Base-by-base conservation (phyloP, 2,888 invertebrate species). In the Melipona bicolor region DNA sequence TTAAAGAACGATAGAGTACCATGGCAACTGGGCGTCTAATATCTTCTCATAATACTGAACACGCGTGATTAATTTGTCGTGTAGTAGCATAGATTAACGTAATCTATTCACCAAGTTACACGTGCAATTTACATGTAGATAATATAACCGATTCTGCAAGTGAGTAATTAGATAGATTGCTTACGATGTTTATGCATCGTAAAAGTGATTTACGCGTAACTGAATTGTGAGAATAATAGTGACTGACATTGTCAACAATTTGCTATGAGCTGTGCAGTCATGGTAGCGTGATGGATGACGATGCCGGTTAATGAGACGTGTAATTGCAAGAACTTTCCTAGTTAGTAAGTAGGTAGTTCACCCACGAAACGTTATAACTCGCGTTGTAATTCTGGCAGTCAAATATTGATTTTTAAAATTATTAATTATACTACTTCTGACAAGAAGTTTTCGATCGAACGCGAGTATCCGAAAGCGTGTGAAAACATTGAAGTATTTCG, bases 21-120 rank as follows among this genome's bases (percentile, higher is more conserved):
- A 17, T 9, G 27, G 27, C 9, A 32, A 32, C 19, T 11, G 19
- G 2, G 4, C 36, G 32, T 36, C 21, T 36, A 36, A 36, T 21
- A 64, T 64, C 11, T 36, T 64, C 13, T 11, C 27, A 4, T 64
- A 27, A 36, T 5, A 6, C 13, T n/a, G 36, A 27, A 64, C 9
- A 21, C 36, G 36, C 64, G 21, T 21, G 64, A 64, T 64, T 64
- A 64, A 64, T 36, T 64, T 62, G 21, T 1, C 62, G 21, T 32
- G 32, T 19, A 21, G 19, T 19, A 62, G 32, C 62, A 2, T 62
- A 32, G 62, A 62, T 62, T 62, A 62, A 32, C 62, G 62, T 62
- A 62, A 62, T 62, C 62, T 19, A 32, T 69, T 69, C 69, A 21
- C 9, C 62, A 62, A 32, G 32, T 59, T 62, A 62, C 32, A 62